Base-by-base conservation (phyloP, 2,888 invertebrate species). In the Odiellus spinosus region DNA sequence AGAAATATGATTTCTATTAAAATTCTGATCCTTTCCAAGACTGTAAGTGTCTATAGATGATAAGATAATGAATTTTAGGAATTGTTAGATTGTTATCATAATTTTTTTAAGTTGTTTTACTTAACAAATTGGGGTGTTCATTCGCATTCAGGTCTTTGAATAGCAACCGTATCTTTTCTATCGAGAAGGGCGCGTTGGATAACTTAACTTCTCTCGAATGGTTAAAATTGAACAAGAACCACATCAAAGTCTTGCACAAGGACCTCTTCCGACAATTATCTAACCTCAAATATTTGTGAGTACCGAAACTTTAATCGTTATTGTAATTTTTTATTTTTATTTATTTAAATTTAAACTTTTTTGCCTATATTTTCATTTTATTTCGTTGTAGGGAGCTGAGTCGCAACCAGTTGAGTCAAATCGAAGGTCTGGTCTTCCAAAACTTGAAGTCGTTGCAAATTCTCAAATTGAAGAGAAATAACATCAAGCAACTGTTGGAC, bases 361-460 rank as follows among this genome's bases (percentile, higher is more conserved):
- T 18, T 34, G 20, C 5, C 35, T 41, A 26, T 26, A 8, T 40
- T 21, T 18, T 42, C 20, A n/a, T 44, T n/a, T 41, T 17, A 12
- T n/a, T 34, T 11, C n/a, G 15, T 36, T 35, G n/a, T 64, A 80
- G 80, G 51, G 86, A 87, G 64, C 65, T 91, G 45, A 88, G 83
- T 65, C 77, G 81, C 59, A 93, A 91, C 65, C 78, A 78, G 57
- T 65, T 93, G 44, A 75, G 74, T 59, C 75, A 76, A 58, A 80
- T 93, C 54, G 80, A 81, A 62, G 82, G 82, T 49, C 72, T 90
- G 45, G 77, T 80, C 45, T 88, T 93, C 65, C 76, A 79, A 64
- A 80, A 80, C 19, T 70, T 90, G 55, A 73, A 76, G 45, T 76
- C 76, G 57, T 68, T 93, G 51, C 76, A 76, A 44, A 75, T 76